Evolutionary conservation across 1,140 invertebrate species (phyloP), one percentile per base, ranked within the genome.

Genomic region (Ips nitidus): DNA sequence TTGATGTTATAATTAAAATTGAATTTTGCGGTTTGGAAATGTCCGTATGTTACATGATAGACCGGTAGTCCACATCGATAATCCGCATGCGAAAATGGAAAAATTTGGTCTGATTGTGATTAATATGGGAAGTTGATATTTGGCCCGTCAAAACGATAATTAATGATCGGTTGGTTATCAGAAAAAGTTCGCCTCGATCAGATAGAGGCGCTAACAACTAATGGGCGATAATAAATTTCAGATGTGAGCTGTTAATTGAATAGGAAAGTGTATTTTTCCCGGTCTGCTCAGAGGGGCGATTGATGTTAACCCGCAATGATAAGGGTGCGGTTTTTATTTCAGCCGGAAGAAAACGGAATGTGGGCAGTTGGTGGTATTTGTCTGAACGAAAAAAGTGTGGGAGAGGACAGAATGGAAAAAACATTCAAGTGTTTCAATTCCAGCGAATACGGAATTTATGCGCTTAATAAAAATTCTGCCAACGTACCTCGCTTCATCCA

Each of bases 61-160:
- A 22, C 22, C 22, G 22, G 22, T 22, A 22, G 22, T 22, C 22
- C 22, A 22, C 22, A 22, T 22, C 22, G 22, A 22, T 22, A 22
- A 22, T 22, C 22, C 22, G 22, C 22, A 22, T 22, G 22, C 22
- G 52, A 43, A 56, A 55, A 65, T 39, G 41, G 2, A 47, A 56
- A 55, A 65, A 65, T 56, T 36, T 43, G 41, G 22, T 22, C 36
- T 41, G 22, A 65, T 65, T 65, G 63, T 65, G 63, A 65, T 65
- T 65, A 65, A 65, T 65, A 55, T 41, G 63, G 52, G n/a, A 65
- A 65, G 63, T 65, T 65, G 63, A 65, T 65, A 65, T 65, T 62
- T 62, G 45, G 37, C 36, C 60, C 47, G 60, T 62, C 60, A 62
- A 65, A 56, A 42, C 41, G 36, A 39, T 65, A 56, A 65, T 65